A percentile compares a stretch with the other conserved stretches of the same genome.
These are phyloP conservation scores for Lordiphosa mommai DNA, from an alignment of 1,140 invertebrate genomes.

Conservation along the genomic window DNA sequence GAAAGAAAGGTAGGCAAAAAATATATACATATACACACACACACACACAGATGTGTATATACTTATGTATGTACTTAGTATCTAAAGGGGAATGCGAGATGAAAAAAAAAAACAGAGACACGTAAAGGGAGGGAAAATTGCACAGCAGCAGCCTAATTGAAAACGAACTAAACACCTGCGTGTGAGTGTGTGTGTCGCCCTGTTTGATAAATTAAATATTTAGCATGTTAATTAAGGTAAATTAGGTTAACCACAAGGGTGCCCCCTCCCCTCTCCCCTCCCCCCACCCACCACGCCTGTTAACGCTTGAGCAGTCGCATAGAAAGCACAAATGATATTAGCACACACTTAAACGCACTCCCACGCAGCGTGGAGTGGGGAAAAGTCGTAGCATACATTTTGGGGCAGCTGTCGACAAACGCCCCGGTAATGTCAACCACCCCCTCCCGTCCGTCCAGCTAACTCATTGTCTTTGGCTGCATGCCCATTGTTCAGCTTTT, in stretches of 20 bases:
- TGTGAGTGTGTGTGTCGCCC: conserved; percentile 18
- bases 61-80: background rate
- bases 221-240: conserved; percentile 72
- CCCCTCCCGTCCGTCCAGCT: conserved; percentile 9
- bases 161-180: conserved; percentile 40
- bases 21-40: background rate
- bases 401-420: conserved; percentile 39
- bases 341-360: conserved; percentile 23
- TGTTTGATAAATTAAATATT: conserved; percentile 71
- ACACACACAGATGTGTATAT: background rate
- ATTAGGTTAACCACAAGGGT: conserved; percentile 62
- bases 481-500: conserved; percentile 30
- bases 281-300: background rate
- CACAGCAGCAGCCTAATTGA: conserved; percentile 49
- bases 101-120: conserved; percentile 2
- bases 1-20: conserved; percentile 1
- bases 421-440: conserved; percentile 31
- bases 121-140: conserved; percentile 26
- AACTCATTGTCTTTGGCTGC: conserved; percentile 21
- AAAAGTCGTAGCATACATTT: conserved; percentile 39
- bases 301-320: conserved; percentile 1
- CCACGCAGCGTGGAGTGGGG: background rate
- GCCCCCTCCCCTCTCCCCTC: background rate
- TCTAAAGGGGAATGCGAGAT: conserved; percentile 5
- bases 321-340: conserved; percentile 4